Evolutionary conservation across 2,797 vertebrate genomes (phyloP).

Genomic region (Chaunax sp.): DNA sequence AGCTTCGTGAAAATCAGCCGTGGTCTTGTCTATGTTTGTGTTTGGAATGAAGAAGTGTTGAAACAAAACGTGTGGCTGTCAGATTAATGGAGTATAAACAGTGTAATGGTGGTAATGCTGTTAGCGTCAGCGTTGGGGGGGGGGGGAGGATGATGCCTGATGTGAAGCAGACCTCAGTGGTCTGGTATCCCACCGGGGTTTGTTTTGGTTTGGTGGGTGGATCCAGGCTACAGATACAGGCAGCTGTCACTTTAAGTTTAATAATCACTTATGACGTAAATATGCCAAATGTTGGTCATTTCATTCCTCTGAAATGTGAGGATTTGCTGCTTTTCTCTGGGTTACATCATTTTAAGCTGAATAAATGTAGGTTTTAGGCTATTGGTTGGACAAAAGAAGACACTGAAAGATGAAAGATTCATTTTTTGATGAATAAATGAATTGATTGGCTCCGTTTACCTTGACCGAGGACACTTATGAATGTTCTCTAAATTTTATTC

Average conservation of each 20-base stretch:
- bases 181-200: slow-evolving; percentile 20
- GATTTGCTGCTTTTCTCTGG: not conserved
- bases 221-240: not conserved
- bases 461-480: too few relatives aligned
- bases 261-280: not conserved
- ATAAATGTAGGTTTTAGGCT: too few relatives aligned
- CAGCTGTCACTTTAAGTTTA: not conserved
- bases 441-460: too few relatives aligned
- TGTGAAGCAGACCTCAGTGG: slow-evolving; percentile 25
- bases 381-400: too few relatives aligned
- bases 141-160: slow-evolving; percentile 24
- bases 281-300: not conserved
- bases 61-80: slow-evolving; percentile 6
- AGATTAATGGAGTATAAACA: slow-evolving; percentile 23
- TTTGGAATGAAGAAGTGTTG: slow-evolving; percentile 10
- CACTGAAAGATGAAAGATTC: too few relatives aligned
- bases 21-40: not conserved
- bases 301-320: not conserved
- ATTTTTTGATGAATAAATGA: too few relatives aligned
- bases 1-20: too few relatives aligned
- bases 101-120: slow-evolving; percentile 18
- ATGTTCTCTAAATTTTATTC: too few relatives aligned
- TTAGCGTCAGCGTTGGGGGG: slow-evolving; percentile 32
- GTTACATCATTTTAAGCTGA: not conserved
- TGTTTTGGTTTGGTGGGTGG: slow-evolving; percentile 36